Evolutionary conservation across 2,113 vertebrate species (phyloP).

Genomic region (Zootoca vivipara): DNA sequence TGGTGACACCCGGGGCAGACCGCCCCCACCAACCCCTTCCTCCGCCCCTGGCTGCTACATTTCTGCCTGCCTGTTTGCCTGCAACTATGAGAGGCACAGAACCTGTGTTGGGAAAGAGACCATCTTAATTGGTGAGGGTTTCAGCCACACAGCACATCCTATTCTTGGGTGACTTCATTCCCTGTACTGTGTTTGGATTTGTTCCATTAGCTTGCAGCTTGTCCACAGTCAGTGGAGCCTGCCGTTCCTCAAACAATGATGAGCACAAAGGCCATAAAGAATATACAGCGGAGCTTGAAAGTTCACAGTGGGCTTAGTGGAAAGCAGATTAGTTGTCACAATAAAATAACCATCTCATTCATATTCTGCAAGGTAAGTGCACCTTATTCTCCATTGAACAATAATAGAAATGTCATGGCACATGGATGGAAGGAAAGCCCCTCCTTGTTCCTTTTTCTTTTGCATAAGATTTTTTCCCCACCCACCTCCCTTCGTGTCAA

Average conservation of each 20-base stretch:
- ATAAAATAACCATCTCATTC: slow-evolving; percentile 24
- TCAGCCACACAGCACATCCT: neutral
- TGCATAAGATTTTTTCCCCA: neutral
- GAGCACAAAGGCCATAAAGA: rapidly evolving
- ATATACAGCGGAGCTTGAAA: neutral
- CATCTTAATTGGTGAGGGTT: neutral
- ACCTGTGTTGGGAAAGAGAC: neutral
- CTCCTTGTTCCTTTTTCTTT: slow-evolving; percentile 7
- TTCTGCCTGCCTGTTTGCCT: neutral
- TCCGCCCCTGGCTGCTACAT: too few species aligned
- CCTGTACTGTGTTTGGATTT: neutral
- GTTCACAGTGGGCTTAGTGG: neutral
- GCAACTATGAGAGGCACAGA: neutral
- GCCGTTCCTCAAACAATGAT: slow-evolving; percentile 33
- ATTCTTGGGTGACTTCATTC: neutral
- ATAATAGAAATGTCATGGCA: slow-evolving; percentile 57
- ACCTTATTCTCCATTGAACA: slow-evolving; percentile 55
- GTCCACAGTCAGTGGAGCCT: slow-evolving; percentile 24
- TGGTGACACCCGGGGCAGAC: too few species aligned
- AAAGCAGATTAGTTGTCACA: slow-evolving; percentile 47
- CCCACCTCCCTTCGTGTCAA: slow-evolving; percentile 38
- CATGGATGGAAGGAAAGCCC: slow-evolving; percentile 55
- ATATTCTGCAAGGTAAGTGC: slow-evolving; percentile 52
- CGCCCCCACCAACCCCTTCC: too few species aligned
- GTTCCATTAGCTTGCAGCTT: neutral